Evolutionary conservation across 2,888 invertebrate species (phyloP), one percentile per base, ranked within the genome.

Genomic region (Galeruca laticollis): DNA sequence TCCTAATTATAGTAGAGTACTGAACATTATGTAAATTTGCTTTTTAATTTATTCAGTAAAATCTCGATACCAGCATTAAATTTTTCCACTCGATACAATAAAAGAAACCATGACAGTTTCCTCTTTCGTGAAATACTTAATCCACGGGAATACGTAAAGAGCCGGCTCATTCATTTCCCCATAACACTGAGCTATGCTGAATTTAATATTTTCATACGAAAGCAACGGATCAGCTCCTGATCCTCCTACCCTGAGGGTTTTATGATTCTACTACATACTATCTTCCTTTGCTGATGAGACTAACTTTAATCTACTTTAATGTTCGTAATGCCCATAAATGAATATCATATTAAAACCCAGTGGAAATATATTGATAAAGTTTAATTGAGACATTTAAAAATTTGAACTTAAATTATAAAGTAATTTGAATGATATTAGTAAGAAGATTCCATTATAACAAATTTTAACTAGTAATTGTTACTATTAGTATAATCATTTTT

Each of bases 301-400:
- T 60, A 65, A 71, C 68, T 70, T 67, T 73, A 69, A 70, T 73
- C 68, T 65, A 62, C 70, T 71, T 68, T 64, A 71, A 73, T 71
- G 61, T 71, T 60, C 54, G 61, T 73, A 71, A 73, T 70, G 59
- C 70, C 68, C 70, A 73, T 64, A 71, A 73, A 73, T 73, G 73
- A 68, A 68, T 73, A 68, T 71, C 64, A 62, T 67, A 59, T 70
- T 47, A 59, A 60, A 54, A 65, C 56, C 60, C 67, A 49, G 43
- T 62, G 69, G 69, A 52, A 70, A 66, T 64, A 73, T 71, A 68
- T 70, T 66, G 66, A 73, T 71, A 71, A 73, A 73, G 70, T 73
- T 73, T 71, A 63, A 70, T 73, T 64, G 69, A 49, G 60, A 59
- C 66, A 40, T 56, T 56, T 57, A 56, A 15, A 56, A 49, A 47